Evolutionary conservation across 2,113 vertebrate species (phyloP).

Genomic region (Aythya baeri): DNA sequence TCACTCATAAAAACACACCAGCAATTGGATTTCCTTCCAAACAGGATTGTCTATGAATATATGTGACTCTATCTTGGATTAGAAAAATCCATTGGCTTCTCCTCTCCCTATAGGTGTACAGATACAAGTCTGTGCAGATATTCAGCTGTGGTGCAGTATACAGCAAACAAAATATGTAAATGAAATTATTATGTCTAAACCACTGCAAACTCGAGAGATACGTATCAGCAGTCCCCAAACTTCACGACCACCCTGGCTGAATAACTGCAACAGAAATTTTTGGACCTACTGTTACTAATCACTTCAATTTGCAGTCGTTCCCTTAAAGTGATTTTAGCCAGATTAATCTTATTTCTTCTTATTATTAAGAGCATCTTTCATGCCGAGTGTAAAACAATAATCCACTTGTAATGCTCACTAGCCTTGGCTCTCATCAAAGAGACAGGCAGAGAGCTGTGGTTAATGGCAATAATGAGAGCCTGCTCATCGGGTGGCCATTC

Average conservation of each 20-base stretch:
- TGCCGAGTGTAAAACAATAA: constrained; percentile 39
- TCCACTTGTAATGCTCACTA: neutral
- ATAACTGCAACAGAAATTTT: neutral
- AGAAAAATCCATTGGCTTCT: neutral
- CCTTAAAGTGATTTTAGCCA: constrained; percentile 43
- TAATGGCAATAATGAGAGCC: neutral
- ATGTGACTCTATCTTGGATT: neutral
- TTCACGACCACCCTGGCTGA: neutral
- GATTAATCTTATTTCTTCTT: constrained; percentile 59
- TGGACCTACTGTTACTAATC: neutral
- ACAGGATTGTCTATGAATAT: neutral
- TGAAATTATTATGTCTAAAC: neutral
- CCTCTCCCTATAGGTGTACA: neutral
- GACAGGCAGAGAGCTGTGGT: neutral
- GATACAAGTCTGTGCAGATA: neutral
- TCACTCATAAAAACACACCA: constrained; percentile 1
- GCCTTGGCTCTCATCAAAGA: neutral
- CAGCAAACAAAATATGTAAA: neutral
- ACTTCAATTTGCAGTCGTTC: neutral
- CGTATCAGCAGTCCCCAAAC: neutral
- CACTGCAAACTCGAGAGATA: neutral
- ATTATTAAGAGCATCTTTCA: constrained; percentile 28
- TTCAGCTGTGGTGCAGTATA: neutral
- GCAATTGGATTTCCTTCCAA: neutral
- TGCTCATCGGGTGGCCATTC: neutral